Conservation (phyloP, 2,797 vertebrate species). For the Thamnophis elegans region DNA sequence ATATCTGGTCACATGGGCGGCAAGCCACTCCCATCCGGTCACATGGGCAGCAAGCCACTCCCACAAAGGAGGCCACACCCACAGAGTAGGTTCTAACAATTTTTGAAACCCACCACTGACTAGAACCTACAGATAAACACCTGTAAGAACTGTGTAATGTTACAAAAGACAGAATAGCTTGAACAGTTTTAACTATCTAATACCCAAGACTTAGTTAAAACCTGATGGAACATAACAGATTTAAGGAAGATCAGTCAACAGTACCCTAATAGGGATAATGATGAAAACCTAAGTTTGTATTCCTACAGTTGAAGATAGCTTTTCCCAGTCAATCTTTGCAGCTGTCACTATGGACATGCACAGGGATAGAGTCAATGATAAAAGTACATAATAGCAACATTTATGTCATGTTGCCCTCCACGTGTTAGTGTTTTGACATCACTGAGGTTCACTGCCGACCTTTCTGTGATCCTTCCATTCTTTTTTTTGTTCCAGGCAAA, state of each 20-base stretch:
- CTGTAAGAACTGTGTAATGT: background rate
- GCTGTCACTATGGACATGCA: background rate
- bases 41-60: too few species aligned
- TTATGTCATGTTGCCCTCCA: background rate
- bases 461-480: background rate
- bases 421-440: background rate
- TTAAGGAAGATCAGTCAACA: background rate
- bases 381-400: background rate
- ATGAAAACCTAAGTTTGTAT: background rate
- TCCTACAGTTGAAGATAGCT: background rate
- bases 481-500: background rate
- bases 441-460: background rate
- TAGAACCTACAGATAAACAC: background rate
- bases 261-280: background rate
- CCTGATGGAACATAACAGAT: background rate
- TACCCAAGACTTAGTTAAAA: background rate
- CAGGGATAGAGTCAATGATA: background rate
- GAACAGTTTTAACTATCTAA: background rate
- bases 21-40: too few species aligned
- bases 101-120: too few species aligned
- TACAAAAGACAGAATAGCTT: background rate
- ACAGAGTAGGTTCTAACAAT: too few species aligned
- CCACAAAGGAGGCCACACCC: too few species aligned
- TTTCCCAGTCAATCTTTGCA: background rate
- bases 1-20: too few species aligned